A percentile compares a stretch with the other conserved stretches of the same genome.
Evolutionary conservation across 2,113 vertebrate genomes (phyloP).

Genomic region (Oxyura jamaicensis): DNA sequence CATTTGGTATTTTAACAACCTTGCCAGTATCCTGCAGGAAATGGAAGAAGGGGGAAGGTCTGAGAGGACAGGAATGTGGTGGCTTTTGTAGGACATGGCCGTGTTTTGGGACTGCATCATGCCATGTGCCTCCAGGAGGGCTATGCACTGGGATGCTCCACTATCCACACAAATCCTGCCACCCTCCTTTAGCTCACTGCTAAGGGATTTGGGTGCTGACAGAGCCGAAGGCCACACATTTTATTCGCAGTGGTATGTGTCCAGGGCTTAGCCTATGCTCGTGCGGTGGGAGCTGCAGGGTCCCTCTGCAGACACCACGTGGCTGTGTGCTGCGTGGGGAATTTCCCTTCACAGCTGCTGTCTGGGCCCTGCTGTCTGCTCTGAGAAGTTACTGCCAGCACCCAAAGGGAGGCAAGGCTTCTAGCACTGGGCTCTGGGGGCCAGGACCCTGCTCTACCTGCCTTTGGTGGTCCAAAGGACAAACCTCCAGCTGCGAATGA

Average conservation of each 20-base stretch:
- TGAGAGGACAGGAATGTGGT: not conserved
- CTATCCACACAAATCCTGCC: not conserved
- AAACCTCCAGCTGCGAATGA: not conserved
- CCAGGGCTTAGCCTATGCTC: accelerated
- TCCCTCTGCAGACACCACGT: accelerated
- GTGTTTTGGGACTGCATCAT: not conserved
- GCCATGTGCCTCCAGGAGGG: not conserved
- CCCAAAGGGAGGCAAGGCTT: not conserved
- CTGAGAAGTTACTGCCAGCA: not conserved
- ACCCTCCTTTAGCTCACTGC: not conserved
- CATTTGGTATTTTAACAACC: not conserved
- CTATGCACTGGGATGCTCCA: not conserved
- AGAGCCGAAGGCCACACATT: not conserved
- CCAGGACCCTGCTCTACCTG: not conserved
- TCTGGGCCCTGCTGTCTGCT: not conserved
- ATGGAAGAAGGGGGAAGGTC: accelerated
- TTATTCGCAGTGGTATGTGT: not conserved
- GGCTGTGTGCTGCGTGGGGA: not conserved
- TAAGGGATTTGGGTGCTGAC: not conserved
- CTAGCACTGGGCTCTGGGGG: accelerated
- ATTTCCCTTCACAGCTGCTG: not conserved
- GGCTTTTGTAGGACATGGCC: no score
- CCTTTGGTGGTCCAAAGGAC: not conserved
- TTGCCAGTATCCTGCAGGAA: not conserved
- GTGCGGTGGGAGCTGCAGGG: not conserved